Evolutionary conservation across 2,888 invertebrate species (phyloP), one percentile per base, ranked within the genome.

Genomic region (Drosophila mayaguana): DNA sequence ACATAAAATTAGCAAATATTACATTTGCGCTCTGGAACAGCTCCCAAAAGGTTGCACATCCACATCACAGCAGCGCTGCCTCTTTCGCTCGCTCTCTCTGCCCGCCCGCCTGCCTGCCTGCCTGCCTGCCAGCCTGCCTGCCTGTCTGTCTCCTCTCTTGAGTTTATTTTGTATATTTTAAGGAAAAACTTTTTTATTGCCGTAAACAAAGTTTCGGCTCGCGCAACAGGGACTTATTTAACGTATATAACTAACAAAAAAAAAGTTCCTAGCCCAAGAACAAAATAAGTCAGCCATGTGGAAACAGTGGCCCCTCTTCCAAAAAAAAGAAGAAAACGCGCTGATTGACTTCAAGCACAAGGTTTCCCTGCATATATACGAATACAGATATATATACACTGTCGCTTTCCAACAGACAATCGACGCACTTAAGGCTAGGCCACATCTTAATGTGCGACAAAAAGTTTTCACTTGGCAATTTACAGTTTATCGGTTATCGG

Each of bases 81-180:
- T 34, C 32, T 16, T 9, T 22, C 28, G 7, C 18, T 25, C 36
- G 4, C 42, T 20, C 42, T 18, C 18, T 42, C 42, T 7, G 4
- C 32, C 38, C 8, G n/a, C n/a, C n/a, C n/a, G n/a, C n/a, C n/a
- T n/a, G n/a, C n/a, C n/a, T n/a, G n/a, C n/a, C n/a, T n/a, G n/a
- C 18, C 40, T 18, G 20, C 12, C 18, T 9, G 5, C 32, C 9
- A 4, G 18, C 18, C 43, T 20, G 20, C 14, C 20, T 20, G 9
- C 3, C 45, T 54, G 38, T 45, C 20, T 34, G 34, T 57, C 36
- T 45, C 38, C 48, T 32, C 43, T 46, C 48, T 71, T 59, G 71
- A 80, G 90, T 89, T 90, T 88, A 86, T 89, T 90, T 86, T 86
- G 90, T 86, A 85, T 86, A 86, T 86, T 88, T 90, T 90, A 90